Evolutionary conservation across 2,888 invertebrate species (phyloP).

Genomic region (Criorhina ranunculi): DNA sequence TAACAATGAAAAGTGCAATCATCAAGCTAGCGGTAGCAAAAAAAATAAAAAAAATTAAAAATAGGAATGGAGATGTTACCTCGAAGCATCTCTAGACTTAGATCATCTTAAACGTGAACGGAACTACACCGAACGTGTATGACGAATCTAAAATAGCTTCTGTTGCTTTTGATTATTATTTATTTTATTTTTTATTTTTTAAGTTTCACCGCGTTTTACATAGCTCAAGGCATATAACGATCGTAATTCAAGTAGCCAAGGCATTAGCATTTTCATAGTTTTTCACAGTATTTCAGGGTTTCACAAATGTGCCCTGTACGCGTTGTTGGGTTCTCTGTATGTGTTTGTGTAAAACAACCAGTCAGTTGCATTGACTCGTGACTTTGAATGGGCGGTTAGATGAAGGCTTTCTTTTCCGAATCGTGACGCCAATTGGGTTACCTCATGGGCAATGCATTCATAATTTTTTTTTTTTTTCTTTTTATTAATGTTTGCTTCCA

Average conservation of each 20-base stretch:
- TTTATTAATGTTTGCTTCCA: conserved; percentile 4
- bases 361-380: conserved; percentile 52
- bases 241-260: conserved; percentile 63
- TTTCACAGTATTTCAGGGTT: conserved; percentile 48
- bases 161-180: conserved; percentile 28
- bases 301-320: conserved; percentile 29
- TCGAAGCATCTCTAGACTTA: conserved; percentile 40
- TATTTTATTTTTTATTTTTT: conserved; percentile 14
- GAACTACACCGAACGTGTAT: conserved; percentile 13
- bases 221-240: conserved; percentile 48
- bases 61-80: not conserved
- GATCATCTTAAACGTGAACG: conserved; percentile 51
- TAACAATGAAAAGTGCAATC: conserved; percentile 53
- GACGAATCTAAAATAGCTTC: conserved; percentile 53
- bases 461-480: conserved; percentile 57
- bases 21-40: conserved; percentile 5
- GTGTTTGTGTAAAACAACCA: conserved; percentile 19
- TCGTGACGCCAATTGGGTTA: conserved; percentile 75
- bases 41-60: conserved; percentile 1
- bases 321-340: no score
- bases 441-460: conserved; percentile 70
- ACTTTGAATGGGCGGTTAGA: conserved; percentile 74
- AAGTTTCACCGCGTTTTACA: conserved; percentile 37
- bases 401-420: conserved; percentile 71
- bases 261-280: conserved; percentile 31